Evolutionary conservation across 1,140 invertebrate genomes (phyloP).

Genomic region (Heliconius congener): DNA sequence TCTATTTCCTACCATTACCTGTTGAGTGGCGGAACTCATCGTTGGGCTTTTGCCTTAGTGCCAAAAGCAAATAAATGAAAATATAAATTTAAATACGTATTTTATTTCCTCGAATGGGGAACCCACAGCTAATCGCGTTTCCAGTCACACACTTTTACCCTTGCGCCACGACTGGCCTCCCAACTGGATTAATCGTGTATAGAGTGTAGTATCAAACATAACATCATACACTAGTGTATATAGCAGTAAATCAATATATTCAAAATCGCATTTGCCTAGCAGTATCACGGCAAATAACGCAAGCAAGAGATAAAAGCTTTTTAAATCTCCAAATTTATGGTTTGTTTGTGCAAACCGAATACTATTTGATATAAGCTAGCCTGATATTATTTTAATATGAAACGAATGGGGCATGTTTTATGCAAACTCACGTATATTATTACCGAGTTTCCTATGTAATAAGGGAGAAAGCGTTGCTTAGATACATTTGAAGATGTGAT

Average conservation of each 20-base stretch:
- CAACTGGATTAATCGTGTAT: no score
- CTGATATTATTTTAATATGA: constrained; percentile 65
- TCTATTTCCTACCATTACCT: no score
- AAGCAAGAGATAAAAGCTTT: constrained; percentile 75
- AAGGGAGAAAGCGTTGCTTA: not conserved
- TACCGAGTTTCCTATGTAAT: constrained; percentile 15
- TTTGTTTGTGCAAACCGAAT: constrained; percentile 60
- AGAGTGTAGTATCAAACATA: no score
- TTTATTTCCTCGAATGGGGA: no score
- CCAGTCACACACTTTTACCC: no score
- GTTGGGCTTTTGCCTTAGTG: no score
- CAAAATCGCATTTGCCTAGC: constrained; percentile 37
- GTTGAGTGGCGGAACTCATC: no score
- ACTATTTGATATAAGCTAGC: constrained; percentile 44
- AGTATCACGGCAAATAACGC: constrained; percentile 53
- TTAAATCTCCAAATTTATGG: constrained; percentile 76
- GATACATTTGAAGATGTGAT: not conserved
- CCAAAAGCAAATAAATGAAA: no score
- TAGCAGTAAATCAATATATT: constrained; percentile 1
- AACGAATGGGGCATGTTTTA: constrained; percentile 32
- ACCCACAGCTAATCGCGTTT: no score
- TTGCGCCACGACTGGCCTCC: no score
- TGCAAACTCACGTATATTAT: constrained; percentile 39
- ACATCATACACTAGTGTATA: not conserved
- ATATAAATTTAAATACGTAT: no score